Percentiles rank a stretch among this genome's conserved stretches.
These are phyloP conservation scores for Pipistrellus nathusii DNA, from an alignment of 2,797 vertebrate species.

Conservation along the genomic window DNA sequence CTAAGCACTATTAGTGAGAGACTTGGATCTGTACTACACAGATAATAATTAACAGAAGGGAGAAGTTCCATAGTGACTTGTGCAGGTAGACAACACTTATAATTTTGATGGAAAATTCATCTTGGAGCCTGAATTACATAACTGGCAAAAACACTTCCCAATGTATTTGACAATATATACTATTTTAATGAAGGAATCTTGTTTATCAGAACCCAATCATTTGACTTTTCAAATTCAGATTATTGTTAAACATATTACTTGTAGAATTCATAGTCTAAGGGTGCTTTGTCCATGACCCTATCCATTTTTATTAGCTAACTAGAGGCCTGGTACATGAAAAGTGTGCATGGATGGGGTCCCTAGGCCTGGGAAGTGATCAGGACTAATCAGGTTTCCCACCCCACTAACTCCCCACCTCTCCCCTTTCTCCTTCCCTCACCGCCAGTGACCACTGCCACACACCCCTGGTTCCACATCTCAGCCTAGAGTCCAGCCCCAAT, in stretches of 20 bases:
- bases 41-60: constrained; percentile 10
- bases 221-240: constrained; percentile 21
- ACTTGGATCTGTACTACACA: not conserved
- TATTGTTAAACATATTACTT: constrained; percentile 7
- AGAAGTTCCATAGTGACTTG: not conserved
- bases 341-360: too few relatives aligned
- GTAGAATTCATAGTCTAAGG: not conserved
- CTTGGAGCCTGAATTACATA: not conserved
- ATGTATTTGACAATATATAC: not conserved
- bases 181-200: constrained; percentile 3
- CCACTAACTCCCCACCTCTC: too few relatives aligned
- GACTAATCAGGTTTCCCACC: too few relatives aligned
- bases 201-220: constrained; percentile 17
- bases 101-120: constrained; percentile 3
- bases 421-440: too few relatives aligned
- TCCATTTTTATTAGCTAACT: not conserved
- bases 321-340: too few relatives aligned
- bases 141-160: not conserved
- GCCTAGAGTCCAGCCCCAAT: too few relatives aligned
- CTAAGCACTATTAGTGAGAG: not conserved
- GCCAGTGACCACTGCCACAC: too few relatives aligned
- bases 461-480: too few relatives aligned
- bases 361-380: too few relatives aligned
- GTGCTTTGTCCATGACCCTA: not conserved
- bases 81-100: not conserved